phyloP scores from a whole-genome alignment of 2,113 vertebrate species.

The Anhinga rufa region DNA sequence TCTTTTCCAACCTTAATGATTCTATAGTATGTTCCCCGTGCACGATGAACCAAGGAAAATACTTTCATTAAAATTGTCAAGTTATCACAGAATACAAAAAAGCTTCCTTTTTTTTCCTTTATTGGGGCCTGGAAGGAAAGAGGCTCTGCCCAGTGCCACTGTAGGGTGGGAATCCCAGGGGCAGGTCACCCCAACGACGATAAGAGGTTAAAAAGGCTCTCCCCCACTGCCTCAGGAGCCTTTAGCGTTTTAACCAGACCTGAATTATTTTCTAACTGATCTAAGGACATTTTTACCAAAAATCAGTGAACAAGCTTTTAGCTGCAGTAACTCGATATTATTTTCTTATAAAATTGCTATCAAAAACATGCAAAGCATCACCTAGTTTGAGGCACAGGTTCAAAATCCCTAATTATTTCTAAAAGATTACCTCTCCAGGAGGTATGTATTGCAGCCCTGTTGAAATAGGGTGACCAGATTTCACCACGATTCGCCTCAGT shows the following conservation, averaged over 20 bases:
- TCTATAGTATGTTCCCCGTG: background rate
- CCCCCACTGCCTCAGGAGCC: too few species aligned
- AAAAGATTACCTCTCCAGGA: background rate
- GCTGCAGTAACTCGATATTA: too few species aligned
- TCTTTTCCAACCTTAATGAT: too few species aligned
- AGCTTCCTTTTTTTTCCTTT: background rate
- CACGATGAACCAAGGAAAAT: background rate
- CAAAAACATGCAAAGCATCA: background rate
- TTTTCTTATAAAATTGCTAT: background rate
- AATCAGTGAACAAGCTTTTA: too few species aligned
- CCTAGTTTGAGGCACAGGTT: background rate
- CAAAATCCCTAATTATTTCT: background rate
- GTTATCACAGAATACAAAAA: background rate
- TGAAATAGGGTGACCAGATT: background rate
- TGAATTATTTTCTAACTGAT: too few species aligned
- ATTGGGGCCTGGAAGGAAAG: background rate
- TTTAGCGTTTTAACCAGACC: background rate
- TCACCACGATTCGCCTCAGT: background rate
- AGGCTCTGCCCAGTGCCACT: background rate
- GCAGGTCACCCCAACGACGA: background rate
- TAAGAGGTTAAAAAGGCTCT: background rate
- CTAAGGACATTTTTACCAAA: background rate
- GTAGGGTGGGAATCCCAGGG: background rate
- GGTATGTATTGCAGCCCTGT: accelerated
- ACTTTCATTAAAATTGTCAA: background rate